Conservation (phyloP, 2,888 invertebrate genomes). For the Tetragonisca angustula region DNA sequence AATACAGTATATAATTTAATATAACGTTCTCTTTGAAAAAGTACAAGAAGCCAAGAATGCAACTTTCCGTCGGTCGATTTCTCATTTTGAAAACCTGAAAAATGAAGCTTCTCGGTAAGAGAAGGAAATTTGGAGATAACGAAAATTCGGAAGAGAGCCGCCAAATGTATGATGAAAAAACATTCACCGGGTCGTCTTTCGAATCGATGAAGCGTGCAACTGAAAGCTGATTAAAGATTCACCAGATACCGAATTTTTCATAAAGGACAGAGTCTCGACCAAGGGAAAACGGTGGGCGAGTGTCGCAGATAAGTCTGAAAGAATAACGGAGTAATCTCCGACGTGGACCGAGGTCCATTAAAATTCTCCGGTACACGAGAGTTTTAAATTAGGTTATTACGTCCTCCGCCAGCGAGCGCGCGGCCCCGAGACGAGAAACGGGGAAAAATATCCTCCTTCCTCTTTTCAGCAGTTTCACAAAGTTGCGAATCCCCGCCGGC, state of each 20-base stretch:
- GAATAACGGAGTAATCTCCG: constrained; percentile 1
- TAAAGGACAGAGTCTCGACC: background rate
- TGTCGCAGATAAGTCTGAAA: background rate
- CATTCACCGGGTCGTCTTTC: too few species aligned
- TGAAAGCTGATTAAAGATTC: constrained; percentile 52
- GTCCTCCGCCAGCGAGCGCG: background rate
- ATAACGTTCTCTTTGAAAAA: too few species aligned
- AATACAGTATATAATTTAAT: too few species aligned
- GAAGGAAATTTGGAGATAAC: too few species aligned
- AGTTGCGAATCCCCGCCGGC: background rate
- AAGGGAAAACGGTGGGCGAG: background rate
- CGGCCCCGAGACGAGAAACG: constrained; percentile 9
- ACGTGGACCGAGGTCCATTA: background rate
- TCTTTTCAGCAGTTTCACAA: background rate
- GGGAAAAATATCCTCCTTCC: background rate
- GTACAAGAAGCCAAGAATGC: too few species aligned
- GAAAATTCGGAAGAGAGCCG: too few species aligned
- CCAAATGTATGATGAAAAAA: too few species aligned
- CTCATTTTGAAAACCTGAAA: too few species aligned
- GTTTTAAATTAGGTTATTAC: constrained; percentile 35
- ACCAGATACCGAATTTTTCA: constrained; percentile 13
- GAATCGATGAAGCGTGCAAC: constrained; percentile 21
- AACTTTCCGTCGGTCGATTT: too few species aligned
- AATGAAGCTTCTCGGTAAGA: too few species aligned
- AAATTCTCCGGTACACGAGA: constrained; percentile 5